Conservation (phyloP, 2,113 vertebrate species). For the Paradoxurus hermaphroditus region DNA sequence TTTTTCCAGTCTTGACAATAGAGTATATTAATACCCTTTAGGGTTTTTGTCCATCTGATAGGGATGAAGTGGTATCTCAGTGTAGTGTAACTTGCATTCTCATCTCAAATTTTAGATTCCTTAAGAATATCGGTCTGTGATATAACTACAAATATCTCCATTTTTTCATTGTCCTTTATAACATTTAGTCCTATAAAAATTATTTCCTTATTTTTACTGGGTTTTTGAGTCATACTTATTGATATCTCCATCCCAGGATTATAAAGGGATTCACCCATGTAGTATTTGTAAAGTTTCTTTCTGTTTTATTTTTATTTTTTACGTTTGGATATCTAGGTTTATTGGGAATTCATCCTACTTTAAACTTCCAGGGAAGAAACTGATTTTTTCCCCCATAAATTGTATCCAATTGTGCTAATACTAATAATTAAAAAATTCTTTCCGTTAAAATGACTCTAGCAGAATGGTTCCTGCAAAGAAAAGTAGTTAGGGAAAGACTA, state of each 20-base stretch:
- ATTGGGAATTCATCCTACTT: neutral
- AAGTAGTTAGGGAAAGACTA: conserved; percentile 85
- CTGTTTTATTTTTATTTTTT: neutral
- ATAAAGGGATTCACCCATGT: neutral
- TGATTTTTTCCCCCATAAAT: neutral
- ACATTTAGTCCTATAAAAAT: neutral
- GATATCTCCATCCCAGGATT: neutral
- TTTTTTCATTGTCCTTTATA: neutral
- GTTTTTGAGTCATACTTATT: neutral
- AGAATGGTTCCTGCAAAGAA: conserved; percentile 94
- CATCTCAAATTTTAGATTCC: neutral
- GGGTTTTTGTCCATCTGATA: neutral
- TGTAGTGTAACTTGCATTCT: neutral
- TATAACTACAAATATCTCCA: neutral
- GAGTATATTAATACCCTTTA: neutral
- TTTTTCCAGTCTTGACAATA: neutral
- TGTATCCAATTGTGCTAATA: neutral
- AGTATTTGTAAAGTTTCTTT: neutral
- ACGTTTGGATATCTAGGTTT: neutral
- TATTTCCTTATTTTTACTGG: neutral
- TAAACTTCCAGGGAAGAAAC: neutral
- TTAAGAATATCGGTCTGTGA: neutral
- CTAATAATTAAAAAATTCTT: neutral
- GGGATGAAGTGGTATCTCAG: neutral
- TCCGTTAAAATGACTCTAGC: neutral